phyloP scores from a whole-genome alignment of 2,797 vertebrate species.

The Phataginus tricuspis region DNA sequence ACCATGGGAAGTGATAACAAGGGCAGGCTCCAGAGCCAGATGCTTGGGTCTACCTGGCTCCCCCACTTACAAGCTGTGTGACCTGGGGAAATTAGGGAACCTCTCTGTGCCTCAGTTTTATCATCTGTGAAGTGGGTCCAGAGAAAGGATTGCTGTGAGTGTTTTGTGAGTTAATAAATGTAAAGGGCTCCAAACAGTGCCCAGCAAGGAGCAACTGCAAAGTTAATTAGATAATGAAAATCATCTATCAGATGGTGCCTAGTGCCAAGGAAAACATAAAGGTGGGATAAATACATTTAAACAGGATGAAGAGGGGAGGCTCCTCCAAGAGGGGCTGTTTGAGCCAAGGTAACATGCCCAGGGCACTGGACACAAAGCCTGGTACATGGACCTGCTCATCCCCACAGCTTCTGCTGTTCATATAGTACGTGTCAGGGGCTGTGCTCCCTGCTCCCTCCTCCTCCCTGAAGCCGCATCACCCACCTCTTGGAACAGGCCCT shows the following conservation, averaged over 20 bases:
- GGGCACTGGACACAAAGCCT: not conserved
- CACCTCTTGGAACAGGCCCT: conserved; percentile 65
- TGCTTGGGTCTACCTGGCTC: accelerated
- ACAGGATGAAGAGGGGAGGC: accelerated
- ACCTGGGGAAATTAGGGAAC: not conserved
- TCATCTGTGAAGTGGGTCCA: not conserved
- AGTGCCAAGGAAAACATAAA: not conserved
- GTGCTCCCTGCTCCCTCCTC: accelerated
- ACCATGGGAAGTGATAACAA: accelerated
- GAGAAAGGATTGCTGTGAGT: not conserved
- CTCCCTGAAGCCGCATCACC: not conserved
- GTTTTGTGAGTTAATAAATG: not conserved
- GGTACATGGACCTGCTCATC: accelerated
- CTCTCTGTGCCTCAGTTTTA: not conserved
- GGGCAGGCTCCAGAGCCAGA: not conserved
- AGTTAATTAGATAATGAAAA: not conserved
- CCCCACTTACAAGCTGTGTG: not conserved
- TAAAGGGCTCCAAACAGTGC: not conserved
- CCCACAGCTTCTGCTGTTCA: accelerated
- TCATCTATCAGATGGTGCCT: no score
- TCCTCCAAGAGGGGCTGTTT: accelerated
- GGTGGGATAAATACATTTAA: accelerated
- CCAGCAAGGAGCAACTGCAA: not conserved
- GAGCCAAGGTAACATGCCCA: accelerated
- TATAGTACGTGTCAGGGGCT: accelerated